Conservation (phyloP, 2,113 vertebrate species). For the human (Homo sapiens) region GRCh38 chrX:42537001-42537500, state of each 20-base stretch:
- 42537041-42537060: not conserved
- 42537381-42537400: not conserved
- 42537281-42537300: not conserved
- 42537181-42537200: not conserved
- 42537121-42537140: not conserved
- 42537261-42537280: not conserved
- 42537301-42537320: not conserved
- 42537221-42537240: not conserved
- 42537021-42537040: not conserved
- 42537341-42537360: not conserved
- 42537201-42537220: not conserved
- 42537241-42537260: not conserved
- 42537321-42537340: not conserved
- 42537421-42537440: not conserved
- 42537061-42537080: not conserved
- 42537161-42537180: not conserved
- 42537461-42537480: not conserved
- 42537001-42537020: not conserved
- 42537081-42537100: not conserved
- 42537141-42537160: not conserved
- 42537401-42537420: not conserved
- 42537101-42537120: not conserved
- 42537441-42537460: constrained; percentile 12
- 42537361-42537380: not conserved
- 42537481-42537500: not conserved